Base-by-base conservation (phyloP, 2,797 vertebrate species). In the Neopelma chrysocephalum region DNA sequence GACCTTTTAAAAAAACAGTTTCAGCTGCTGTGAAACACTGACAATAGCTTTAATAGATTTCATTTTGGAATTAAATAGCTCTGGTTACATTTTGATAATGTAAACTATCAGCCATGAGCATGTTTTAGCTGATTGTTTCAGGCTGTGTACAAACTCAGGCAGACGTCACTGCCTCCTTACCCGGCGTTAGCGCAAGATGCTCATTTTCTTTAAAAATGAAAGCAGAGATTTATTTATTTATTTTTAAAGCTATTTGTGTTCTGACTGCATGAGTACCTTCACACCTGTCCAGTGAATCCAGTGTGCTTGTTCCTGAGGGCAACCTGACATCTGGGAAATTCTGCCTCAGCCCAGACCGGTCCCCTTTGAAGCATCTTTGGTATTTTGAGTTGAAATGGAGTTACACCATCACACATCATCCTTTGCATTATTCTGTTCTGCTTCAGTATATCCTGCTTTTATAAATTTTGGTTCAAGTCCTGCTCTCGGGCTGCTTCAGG, bases 301-400 rank as follows among this genome's bases (percentile, higher is more conserved):
- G 81, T 20, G 54, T 79, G 78, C 48, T 78, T 6, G 1, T 45
- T 95, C 94, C 90, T 86, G 4, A 84, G 88, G 90, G 96, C 66
- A 89, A 36, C 38, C 57, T 64, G 90, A 82, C 96, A 94, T 90
- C 90, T 94, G 93, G 95, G 95, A 94, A 89, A 93, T 76, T 88
- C 81, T 81, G 64, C 78, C 53, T 85, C 83, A 85, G 93, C 81
- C 64, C 68, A 11, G 20, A n/a, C 81, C 18, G 20, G 85, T 82
- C 78, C 88, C 88, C 77, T 94, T 50, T 2, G 21, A 91, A 68
- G 42, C 23, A 2, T 62, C 64, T 84, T 64, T 47, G 73, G 54
- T 92, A 53, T 90, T 92, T 75, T 73, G 81, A 84, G 32, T 42
- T 47, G 93, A 85, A 84, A 75, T 50, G 57, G 88, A 90, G 78